Conservation (phyloP, 1,140 invertebrate genomes). For the Phenacoccus solenopsis region DNA sequence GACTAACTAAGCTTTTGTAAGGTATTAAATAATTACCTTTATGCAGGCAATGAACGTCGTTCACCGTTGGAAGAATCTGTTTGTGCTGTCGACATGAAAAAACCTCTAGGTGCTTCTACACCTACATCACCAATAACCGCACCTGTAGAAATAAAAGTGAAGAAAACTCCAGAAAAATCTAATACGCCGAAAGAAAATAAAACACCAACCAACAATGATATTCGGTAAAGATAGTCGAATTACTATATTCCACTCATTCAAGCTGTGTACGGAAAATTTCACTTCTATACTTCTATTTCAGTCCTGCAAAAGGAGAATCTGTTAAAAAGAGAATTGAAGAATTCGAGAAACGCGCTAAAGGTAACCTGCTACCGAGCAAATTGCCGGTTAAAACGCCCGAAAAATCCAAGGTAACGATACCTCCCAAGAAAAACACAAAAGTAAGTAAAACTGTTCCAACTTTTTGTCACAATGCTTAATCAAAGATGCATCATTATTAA, state of each 20-base stretch:
- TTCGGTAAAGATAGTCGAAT: background rate
- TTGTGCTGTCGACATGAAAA: background rate
- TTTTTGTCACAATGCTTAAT: too few relatives aligned
- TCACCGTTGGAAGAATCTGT: background rate
- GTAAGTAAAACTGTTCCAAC: too few relatives aligned
- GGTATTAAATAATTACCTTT: background rate
- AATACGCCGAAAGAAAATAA: background rate
- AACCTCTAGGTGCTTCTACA: background rate
- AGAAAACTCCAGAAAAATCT: background rate
- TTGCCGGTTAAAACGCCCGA: background rate
- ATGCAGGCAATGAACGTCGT: background rate
- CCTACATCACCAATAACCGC: background rate
- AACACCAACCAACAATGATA: background rate
- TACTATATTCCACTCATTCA: background rate
- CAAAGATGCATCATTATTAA: background rate
- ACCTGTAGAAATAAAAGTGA: background rate
- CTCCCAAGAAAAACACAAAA: background rate
- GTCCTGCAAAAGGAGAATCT: background rate
- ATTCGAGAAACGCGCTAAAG: background rate
- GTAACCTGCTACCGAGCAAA: background rate
- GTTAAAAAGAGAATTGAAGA: slow-evolving; percentile 6
- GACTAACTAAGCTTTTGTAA: background rate
- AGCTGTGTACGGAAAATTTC: background rate
- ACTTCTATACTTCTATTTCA: background rate
- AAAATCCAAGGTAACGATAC: background rate